Percentiles rank a stretch among this genome's conserved stretches.
Evolutionary conservation across 2,797 vertebrate genomes (phyloP).

Genomic region (Catamblyrhynchus diadema): DNA sequence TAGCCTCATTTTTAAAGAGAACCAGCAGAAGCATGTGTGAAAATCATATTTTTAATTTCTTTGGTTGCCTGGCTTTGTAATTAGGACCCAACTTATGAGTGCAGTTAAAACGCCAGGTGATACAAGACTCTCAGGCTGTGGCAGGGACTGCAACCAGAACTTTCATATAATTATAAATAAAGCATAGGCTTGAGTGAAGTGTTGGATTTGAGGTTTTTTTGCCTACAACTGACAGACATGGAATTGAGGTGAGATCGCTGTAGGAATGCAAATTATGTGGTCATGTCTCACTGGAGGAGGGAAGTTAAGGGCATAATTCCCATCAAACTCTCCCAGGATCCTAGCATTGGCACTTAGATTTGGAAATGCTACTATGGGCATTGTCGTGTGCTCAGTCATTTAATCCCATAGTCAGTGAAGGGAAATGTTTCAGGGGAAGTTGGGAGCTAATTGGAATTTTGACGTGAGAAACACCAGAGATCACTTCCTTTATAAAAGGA

Average conservation of each 20-base stretch:
- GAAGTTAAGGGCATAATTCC: background rate
- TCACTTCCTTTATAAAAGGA: background rate
- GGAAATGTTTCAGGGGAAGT: background rate
- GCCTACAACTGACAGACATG: background rate
- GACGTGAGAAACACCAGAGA: background rate
- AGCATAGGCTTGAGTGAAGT: background rate
- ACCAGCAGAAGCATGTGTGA: background rate
- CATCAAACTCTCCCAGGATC: background rate
- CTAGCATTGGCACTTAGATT: background rate
- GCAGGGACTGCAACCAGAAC: background rate
- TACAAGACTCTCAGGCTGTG: background rate
- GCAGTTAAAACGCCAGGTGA: background rate
- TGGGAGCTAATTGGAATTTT: background rate
- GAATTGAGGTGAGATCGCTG: background rate
- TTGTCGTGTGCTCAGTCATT: accelerated
- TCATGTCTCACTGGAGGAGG: background rate
- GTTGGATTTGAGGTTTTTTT: background rate
- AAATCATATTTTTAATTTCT: background rate
- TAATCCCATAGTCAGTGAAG: background rate
- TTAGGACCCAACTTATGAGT: background rate
- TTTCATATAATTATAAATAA: background rate
- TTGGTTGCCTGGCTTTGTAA: background rate
- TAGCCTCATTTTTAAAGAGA: background rate
- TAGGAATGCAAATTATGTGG: background rate
- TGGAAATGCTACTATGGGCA: background rate